These are phyloP conservation scores for Drosophila leontia DNA, from an alignment of 1,140 invertebrate species.

Conservation along the genomic window DNA sequence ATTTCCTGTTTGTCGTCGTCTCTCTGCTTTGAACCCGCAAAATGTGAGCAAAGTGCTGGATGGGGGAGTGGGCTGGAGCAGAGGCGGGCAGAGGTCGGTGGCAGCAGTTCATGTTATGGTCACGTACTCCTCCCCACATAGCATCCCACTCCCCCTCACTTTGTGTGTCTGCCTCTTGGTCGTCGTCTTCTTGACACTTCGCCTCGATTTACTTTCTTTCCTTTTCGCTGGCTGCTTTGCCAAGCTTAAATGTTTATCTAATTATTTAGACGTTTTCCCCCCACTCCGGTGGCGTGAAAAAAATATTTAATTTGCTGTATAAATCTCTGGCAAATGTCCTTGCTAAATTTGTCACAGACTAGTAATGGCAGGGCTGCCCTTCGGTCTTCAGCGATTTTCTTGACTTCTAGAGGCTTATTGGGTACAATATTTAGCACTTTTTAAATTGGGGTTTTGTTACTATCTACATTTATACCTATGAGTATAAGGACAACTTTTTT, in stretches of 20 bases:
- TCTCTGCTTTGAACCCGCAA: constrained; percentile 68
- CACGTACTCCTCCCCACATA: constrained; percentile 56
- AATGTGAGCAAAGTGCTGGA: constrained; percentile 38
- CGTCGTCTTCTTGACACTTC: constrained; percentile 39
- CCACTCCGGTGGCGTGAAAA: constrained; percentile 36
- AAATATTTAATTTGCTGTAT: constrained; percentile 63
- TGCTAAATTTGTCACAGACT: constrained; percentile 32
- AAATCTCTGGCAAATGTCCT: constrained; percentile 50
- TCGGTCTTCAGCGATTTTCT: neutral
- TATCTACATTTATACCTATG: too few relatives aligned
- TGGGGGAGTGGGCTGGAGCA: constrained; percentile 1
- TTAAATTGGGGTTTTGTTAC: neutral
- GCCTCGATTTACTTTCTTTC: constrained; percentile 49
- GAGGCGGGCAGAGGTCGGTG: constrained; percentile 33
- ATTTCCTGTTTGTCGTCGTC: constrained; percentile 78
- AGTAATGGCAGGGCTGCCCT: constrained; percentile 14
- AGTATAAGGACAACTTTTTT: too few relatives aligned
- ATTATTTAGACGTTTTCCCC: constrained; percentile 72
- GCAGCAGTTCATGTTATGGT: constrained; percentile 78
- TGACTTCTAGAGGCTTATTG: neutral
- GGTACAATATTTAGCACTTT: neutral
- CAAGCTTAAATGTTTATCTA: constrained; percentile 77
- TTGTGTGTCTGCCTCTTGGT: constrained; percentile 15
- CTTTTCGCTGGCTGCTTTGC: constrained; percentile 50
- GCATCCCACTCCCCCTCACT: constrained; percentile 15